phyloP scores from a whole-genome alignment of 2,113 vertebrate species.

The Embiotoca jacksoni region DNA sequence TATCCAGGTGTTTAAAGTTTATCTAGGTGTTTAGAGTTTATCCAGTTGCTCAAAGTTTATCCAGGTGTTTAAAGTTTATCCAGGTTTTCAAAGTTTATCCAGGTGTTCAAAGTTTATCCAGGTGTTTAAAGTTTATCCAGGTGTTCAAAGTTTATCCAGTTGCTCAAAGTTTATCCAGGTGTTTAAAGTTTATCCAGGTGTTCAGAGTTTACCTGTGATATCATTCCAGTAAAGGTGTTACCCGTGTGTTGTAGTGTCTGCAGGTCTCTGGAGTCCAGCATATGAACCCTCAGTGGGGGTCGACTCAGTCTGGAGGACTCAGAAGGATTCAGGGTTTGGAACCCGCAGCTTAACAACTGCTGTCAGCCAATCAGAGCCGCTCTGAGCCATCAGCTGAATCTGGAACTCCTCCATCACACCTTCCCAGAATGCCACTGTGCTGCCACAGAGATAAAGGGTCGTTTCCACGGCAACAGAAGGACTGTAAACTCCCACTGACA shows the following conservation, averaged over 20 bases:
- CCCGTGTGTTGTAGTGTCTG: not conserved
- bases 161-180: no score
- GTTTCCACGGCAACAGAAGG: not conserved
- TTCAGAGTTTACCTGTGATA: not conserved
- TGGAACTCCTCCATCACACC: not conserved
- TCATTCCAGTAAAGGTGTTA: no score
- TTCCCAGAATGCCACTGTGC: constrained; percentile 15
- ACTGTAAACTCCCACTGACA: not conserved
- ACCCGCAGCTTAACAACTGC: constrained; percentile 37
- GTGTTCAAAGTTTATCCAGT: no score
- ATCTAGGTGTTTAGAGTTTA: no score
- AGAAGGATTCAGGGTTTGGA: constrained; percentile 31
- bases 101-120: no score
- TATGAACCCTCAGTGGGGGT: constrained; percentile 1
- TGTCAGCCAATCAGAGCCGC: constrained; percentile 46
- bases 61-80: no score
- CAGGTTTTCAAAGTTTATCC: no score
- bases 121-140: no score
- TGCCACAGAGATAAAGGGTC: not conserved
- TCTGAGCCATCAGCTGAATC: constrained; percentile 32
- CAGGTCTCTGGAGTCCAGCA: constrained; percentile 37
- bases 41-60: no score
- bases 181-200: no score
- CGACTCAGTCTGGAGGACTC: not conserved
- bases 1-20: no score